Percentiles rank a stretch among this genome's conserved stretches.
These are phyloP conservation scores for Falco concolor DNA, from an alignment of 2,797 vertebrate species.

Conservation along the genomic window DNA sequence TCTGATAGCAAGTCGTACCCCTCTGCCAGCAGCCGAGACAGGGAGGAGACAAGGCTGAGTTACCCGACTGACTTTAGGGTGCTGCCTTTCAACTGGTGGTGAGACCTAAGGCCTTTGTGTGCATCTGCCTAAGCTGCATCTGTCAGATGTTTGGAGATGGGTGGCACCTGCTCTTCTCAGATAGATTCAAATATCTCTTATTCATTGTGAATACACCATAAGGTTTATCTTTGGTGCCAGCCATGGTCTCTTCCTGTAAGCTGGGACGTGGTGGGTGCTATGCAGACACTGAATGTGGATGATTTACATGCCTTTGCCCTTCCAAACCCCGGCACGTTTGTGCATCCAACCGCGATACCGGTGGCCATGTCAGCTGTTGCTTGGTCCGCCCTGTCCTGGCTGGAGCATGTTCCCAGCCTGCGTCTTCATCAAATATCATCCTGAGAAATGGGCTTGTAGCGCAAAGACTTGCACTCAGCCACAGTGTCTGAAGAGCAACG, in stretches of 20 bases:
- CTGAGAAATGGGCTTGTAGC: background rate
- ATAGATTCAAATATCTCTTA: background rate
- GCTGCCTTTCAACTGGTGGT: background rate
- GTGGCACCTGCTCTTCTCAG: background rate
- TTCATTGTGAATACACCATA: too few species aligned
- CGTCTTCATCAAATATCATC: background rate
- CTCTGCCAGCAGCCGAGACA: background rate
- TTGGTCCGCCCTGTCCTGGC: fast-evolving
- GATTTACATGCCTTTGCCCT: background rate
- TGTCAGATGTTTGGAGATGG: background rate
- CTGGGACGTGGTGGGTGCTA: background rate
- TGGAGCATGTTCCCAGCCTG: background rate
- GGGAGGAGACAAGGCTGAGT: background rate
- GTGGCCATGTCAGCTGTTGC: background rate
- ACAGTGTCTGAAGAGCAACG: background rate
- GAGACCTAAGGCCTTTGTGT: background rate
- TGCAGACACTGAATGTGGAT: background rate
- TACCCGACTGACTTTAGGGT: background rate
- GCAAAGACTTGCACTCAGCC: background rate
- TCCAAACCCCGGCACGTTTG: fast-evolving
- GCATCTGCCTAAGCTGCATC: background rate
- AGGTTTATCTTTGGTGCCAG: background rate
- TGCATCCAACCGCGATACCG: fast-evolving
- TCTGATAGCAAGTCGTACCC: background rate
- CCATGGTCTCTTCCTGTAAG: background rate